Conservation (phyloP, 2,888 invertebrate genomes). For the Byasa hedistus region DNA sequence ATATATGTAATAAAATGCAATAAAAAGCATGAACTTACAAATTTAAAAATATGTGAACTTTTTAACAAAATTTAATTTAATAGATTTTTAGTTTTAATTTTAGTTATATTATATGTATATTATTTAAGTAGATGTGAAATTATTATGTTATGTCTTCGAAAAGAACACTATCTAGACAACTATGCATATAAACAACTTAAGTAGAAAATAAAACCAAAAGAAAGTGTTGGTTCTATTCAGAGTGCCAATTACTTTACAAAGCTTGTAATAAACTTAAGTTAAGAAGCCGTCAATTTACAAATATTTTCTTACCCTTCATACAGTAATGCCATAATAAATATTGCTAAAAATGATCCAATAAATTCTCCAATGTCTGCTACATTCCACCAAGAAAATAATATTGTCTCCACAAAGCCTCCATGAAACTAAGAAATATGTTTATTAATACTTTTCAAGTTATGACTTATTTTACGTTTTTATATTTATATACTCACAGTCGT, state of each 20-base stretch:
- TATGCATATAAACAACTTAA: no score
- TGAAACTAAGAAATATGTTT: conserved; percentile 84
- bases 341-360: conserved; percentile 93
- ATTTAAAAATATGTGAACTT: no score
- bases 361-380: conserved; percentile 87
- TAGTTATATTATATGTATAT: no score
- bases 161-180: no score
- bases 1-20: no score
- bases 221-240: no score
- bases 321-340: conserved; percentile 94
- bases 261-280: not conserved
- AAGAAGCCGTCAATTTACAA: not conserved
- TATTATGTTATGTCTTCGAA: no score
- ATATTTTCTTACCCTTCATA: conserved; percentile 90
- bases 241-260: not conserved
- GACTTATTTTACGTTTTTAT: not conserved
- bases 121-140: no score
- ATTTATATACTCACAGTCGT: conserved; percentile 56
- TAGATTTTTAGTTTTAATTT: no score
- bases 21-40: no score
- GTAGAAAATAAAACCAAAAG: no score
- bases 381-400: conserved; percentile 91
- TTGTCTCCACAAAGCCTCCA: conserved; percentile 86
- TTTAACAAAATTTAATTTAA: no score
- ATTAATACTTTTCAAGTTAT: not conserved